These are phyloP conservation scores for Crossaster papposus DNA, from an alignment of 53 echinoderm and acorn worm genomes.

Conservation along the genomic window DNA sequence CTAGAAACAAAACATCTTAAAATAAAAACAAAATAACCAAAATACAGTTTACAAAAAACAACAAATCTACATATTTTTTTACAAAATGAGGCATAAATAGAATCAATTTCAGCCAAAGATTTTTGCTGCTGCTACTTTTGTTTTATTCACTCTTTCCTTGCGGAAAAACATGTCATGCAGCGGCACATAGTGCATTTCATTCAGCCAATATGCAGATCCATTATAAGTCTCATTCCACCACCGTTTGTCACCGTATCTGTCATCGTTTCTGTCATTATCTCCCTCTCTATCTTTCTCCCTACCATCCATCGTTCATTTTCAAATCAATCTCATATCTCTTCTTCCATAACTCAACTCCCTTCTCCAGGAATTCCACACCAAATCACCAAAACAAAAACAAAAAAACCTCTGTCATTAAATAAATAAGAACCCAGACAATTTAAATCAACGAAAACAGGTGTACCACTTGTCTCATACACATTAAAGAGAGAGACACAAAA, in stretches of 20 bases:
- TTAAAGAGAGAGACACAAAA: slow-evolving; percentile 1
- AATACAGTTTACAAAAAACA: not conserved
- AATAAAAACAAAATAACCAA: not conserved
- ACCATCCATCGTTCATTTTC: not conserved
- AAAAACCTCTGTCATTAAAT: not conserved
- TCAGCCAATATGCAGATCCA: not conserved
- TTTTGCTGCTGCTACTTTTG: not conserved
- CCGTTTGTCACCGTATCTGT: not conserved
- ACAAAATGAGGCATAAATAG: not conserved
- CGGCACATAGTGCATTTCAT: not conserved
- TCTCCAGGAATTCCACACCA: not conserved
- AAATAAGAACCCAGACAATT: not conserved
- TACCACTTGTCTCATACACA: slow-evolving; percentile 5
- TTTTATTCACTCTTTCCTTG: not conserved
- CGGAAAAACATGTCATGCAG: not conserved
- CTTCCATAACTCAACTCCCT: not conserved
- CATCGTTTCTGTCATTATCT: not conserved
- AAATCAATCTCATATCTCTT: not conserved
- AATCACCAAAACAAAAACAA: not conserved
- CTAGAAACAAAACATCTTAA: not conserved
- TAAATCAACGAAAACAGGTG: not conserved
- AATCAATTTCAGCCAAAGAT: not conserved
- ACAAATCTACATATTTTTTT: not conserved
- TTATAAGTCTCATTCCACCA: not conserved
- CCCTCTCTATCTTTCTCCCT: not conserved